These are phyloP conservation scores for Poecilobothrus nobilitatus DNA, from an alignment of 2,888 invertebrate genomes.

Conservation along the genomic window DNA sequence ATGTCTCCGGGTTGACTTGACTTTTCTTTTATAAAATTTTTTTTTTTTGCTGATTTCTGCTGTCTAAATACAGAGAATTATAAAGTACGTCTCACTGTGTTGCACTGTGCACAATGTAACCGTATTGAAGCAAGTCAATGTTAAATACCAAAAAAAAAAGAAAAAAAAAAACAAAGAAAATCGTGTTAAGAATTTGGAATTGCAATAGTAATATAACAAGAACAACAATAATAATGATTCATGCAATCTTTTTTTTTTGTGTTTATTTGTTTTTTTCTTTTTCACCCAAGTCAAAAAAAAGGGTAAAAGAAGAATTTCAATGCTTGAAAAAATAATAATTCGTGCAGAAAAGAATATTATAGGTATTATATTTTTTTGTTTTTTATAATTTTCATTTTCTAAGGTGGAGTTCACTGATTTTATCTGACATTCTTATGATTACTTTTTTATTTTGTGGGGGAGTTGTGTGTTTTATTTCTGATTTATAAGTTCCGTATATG, in stretches of 20 bases:
- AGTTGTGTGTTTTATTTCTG: neutral
- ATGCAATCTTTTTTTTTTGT: neutral
- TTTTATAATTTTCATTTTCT: neutral
- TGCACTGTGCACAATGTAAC: neutral
- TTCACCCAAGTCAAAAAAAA: neutral
- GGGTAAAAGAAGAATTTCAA: neutral
- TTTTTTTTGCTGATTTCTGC: neutral
- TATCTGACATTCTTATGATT: too few relatives aligned
- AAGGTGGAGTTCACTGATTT: neutral
- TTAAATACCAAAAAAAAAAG: too few relatives aligned
- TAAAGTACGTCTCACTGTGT: neutral
- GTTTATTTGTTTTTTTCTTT: too few relatives aligned
- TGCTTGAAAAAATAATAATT: neutral
- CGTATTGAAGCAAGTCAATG: neutral
- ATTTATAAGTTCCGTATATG: neutral
- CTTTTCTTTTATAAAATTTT: neutral
- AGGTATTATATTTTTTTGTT: neutral
- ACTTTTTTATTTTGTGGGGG: neutral
- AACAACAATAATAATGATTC: too few relatives aligned
- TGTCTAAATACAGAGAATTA: neutral
- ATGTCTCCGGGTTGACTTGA: conserved; percentile 2
- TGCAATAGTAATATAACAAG: neutral
- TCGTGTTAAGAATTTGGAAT: neutral
- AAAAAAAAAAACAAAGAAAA: neutral
- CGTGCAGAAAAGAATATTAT: neutral